phyloP scores from a whole-genome alignment of 2,888 invertebrate species.

The Lasioglossum leucozonium region DNA sequence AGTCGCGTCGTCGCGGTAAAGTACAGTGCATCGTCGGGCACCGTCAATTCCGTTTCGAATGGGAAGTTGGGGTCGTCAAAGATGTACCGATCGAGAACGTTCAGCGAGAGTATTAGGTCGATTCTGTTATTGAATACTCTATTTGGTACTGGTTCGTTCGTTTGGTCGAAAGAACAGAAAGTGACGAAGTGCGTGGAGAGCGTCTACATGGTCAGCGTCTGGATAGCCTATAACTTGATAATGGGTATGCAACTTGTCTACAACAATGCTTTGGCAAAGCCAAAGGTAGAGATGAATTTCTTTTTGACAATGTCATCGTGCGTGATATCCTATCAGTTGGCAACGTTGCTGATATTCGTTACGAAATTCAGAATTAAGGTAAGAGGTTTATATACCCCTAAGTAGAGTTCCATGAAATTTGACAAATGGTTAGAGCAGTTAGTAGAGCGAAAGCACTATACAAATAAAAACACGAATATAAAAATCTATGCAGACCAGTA shows the following conservation, averaged over 20 bases:
- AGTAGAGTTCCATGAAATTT: no score
- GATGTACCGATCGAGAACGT: neutral
- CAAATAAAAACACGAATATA: no score
- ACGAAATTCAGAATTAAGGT: neutral
- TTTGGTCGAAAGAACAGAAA: neutral
- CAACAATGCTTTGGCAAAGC: accelerated
- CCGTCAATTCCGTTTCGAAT: neutral
- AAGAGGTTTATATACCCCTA: neutral
- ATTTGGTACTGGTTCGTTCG: neutral
- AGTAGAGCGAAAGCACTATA: no score
- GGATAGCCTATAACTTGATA: neutral
- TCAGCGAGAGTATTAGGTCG: neutral
- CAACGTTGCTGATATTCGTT: neutral
- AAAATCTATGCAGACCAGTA: no score
- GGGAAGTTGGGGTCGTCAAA: neutral
- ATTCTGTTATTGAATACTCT: neutral
- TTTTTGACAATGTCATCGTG: accelerated
- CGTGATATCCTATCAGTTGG: neutral
- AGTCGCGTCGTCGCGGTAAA: neutral
- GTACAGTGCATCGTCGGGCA: neutral
- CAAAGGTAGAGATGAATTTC: accelerated
- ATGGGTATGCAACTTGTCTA: accelerated
- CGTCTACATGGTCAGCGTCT: neutral
- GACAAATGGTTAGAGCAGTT: no score
- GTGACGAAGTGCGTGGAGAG: neutral